phyloP scores from a whole-genome alignment of 1,140 invertebrate species.

The Bombus ignitus region DNA sequence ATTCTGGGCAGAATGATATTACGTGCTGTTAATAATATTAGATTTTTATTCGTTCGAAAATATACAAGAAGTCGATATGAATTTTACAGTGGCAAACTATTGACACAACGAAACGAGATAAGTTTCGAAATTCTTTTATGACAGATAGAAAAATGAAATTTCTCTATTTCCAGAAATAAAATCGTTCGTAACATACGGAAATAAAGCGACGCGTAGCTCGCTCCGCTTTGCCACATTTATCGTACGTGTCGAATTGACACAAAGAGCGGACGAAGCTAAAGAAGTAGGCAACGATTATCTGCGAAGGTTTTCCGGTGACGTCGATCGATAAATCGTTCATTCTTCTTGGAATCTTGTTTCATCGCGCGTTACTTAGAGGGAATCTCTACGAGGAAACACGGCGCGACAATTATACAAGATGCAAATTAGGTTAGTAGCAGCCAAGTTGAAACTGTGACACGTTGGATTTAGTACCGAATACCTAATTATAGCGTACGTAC shows the following conservation, averaged over 20 bases:
- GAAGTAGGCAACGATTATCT: too few relatives aligned
- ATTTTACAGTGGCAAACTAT: too few relatives aligned
- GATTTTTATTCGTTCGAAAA: too few relatives aligned
- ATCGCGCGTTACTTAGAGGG: not conserved
- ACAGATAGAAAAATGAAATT: too few relatives aligned
- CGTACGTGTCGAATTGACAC: not conserved
- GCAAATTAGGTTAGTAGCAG: not conserved
- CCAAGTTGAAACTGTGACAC: not conserved
- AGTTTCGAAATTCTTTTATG: too few relatives aligned
- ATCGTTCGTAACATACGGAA: not conserved
- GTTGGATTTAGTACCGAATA: fast-evolving
- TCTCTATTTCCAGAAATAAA: not conserved
- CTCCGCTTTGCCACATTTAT: not conserved
- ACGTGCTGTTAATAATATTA: too few relatives aligned
- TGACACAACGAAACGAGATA: too few relatives aligned
- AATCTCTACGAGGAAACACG: not conserved
- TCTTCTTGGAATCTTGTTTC: not conserved
- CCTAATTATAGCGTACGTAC: not conserved
- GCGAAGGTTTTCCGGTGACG: not conserved
- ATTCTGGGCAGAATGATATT: too few relatives aligned
- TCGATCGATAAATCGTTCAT: not conserved
- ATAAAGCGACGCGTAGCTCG: too few relatives aligned
- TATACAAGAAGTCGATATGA: too few relatives aligned
- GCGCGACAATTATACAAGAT: not conserved
- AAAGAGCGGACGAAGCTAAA: not conserved